phyloP scores from a whole-genome alignment of 2,888 invertebrate species.

The Nesidiocoris tenuis region DNA sequence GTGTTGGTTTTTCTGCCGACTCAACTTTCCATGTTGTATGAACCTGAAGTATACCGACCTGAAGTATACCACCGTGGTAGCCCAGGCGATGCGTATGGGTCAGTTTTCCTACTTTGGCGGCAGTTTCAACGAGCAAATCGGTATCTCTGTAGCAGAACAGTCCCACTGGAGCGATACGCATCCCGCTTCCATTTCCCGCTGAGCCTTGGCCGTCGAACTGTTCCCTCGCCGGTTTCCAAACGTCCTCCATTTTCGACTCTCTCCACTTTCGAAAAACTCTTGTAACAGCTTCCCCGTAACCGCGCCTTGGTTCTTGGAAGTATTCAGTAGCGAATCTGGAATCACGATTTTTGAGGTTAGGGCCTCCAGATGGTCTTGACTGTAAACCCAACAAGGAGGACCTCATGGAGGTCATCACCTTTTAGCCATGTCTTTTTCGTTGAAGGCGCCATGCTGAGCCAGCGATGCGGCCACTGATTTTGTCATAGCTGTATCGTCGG shows the following conservation, averaged over 20 bases:
- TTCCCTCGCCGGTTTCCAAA: slow-evolving; percentile 63
- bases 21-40: too few species aligned
- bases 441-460: slow-evolving; percentile 59
- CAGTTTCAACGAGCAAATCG: slow-evolving; percentile 58
- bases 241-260: slow-evolving; percentile 60
- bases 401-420: too few species aligned
- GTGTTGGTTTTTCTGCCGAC: too few species aligned
- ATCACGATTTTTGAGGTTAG: too few species aligned
- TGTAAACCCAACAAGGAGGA: too few species aligned
- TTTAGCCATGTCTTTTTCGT: slow-evolving; percentile 63
- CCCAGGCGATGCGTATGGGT: slow-evolving; percentile 65
- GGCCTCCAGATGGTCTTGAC: too few species aligned
- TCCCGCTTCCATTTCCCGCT: slow-evolving; percentile 76
- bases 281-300: slow-evolving; percentile 65
- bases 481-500: slow-evolving; percentile 74
- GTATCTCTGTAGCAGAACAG: slow-evolving; percentile 61
- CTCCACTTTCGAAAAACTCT: slow-evolving; percentile 61
- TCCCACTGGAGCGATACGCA: slow-evolving; percentile 69
- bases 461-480: slow-evolving; percentile 64
- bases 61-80: slow-evolving; percentile 61
- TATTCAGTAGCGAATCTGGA: slow-evolving; percentile 65
- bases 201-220: slow-evolving; percentile 70
- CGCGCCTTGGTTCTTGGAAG: slow-evolving; percentile 62
- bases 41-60: too few species aligned
- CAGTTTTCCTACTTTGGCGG: slow-evolving; percentile 59